Evolutionary conservation across 1,140 invertebrate genomes (phyloP), one percentile per base, ranked within the genome.

Genomic region (Monomorium pharaonis): DNA sequence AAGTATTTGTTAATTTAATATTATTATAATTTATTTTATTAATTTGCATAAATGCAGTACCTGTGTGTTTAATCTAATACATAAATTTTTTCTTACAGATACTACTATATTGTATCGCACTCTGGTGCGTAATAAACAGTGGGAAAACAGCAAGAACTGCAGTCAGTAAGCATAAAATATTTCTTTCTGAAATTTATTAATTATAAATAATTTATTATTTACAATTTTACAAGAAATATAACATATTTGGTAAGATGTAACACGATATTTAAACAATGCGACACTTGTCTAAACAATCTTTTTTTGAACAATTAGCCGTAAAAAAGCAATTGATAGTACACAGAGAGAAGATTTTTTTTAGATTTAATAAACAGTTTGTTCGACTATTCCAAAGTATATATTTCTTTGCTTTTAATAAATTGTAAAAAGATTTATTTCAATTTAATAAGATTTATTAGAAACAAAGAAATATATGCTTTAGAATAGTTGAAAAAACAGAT

Each of bases 91-190:
- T 75, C 12, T 88, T 60, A 47, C 54, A 90, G 86, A 86, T 81
- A 56, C 24, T 69, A 21, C 12, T 80, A 2, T 65, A 62, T 21
- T 56, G 54, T 24, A 3, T 84, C 44, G 56, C 24, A 21, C 16
- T 89, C 3, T 89, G 77, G 88, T 87, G 86, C 60, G 37, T 33
- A 2, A 75, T 47, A 37, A 81, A 18, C 21, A 10, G 33, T 49
- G 88, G 37, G 16, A 47, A 42, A 6, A 69, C 88, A 7, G 88
- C 85, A 16, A 89, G 89, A 75, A 62, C 4, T 10, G 30, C 88
- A 49, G 21, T 89, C 47, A 89, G 88, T 90, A 91, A 87, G 76
- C 51, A 84, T 30, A 70, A 76, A 75, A 14, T 47, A 18, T 49
- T 69, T 86, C 33, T 62, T 74, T 42, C 24, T 27, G 12, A 67